Percentiles rank a stretch among this genome's conserved stretches.
phyloP scores from a whole-genome alignment of 23 tunicate genomes.

The Halocynthia aurantium region DNA sequence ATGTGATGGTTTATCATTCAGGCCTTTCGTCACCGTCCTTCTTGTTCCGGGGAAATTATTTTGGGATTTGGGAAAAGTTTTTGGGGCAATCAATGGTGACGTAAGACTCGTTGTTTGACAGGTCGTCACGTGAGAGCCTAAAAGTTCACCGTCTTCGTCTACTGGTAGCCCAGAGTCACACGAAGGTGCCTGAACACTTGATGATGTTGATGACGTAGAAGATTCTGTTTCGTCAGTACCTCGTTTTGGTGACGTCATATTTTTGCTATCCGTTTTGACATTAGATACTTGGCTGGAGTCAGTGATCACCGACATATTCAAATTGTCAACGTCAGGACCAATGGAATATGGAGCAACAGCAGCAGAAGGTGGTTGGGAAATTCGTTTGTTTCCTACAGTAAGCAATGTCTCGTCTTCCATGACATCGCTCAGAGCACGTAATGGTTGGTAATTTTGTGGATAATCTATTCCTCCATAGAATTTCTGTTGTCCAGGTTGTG shows the following conservation, averaged over 20 bases:
- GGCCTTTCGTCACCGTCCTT: too few relatives aligned
- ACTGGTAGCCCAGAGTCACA: conserved; percentile 34
- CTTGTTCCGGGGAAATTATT: too few relatives aligned
- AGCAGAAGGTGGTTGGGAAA: conserved; percentile 2
- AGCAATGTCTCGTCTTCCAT: conserved; percentile 47
- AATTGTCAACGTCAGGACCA: background rate
- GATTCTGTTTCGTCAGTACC: conserved; percentile 18
- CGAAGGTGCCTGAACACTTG: conserved; percentile 29
- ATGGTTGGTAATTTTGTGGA: conserved; percentile 20
- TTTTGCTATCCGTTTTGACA: background rate
- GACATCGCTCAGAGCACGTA: conserved; percentile 63
- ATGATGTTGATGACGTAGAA: conserved; percentile 6
- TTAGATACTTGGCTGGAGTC: background rate
- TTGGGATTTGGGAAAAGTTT: background rate
- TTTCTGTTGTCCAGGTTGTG: conserved; percentile 1
- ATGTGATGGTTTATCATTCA: too few relatives aligned
- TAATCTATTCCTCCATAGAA: conserved; percentile 20
- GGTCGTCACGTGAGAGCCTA: background rate
- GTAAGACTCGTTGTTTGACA: conserved; percentile 15
- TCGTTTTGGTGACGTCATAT: conserved; percentile 3
- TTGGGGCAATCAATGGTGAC: conserved; percentile 12
- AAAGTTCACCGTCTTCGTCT: conserved; percentile 12
- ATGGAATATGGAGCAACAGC: conserved; percentile 5
- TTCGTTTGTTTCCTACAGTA: background rate
- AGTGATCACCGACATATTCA: background rate